Evolutionary conservation across 2,797 vertebrate genomes (phyloP), one percentile per base, ranked within the genome.

Genomic region (Rhinatrema bivittatum): DNA sequence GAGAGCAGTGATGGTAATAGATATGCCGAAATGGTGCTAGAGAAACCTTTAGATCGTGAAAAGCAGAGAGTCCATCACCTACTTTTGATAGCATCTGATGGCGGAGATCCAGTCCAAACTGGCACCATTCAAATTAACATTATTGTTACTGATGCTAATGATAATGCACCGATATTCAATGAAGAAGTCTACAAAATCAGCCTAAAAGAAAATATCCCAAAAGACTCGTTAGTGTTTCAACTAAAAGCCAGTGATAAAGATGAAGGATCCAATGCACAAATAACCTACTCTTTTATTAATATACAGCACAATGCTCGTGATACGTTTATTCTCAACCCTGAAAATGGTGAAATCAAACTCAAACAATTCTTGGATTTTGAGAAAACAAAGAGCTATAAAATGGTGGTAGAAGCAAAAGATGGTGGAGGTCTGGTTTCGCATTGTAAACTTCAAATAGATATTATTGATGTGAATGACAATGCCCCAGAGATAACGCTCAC

Each of bases 381-480:
- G 29, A 32, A 28, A 10, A 24, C 19, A 12, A 36, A 31, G 11
- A 26, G 42, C 14, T 75, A 70, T 51, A 74, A 81, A 38, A 39
- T 85, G 1, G 58, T 80, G 10, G 28, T 84, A 2, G 46, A 79
- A 34, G 81, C 81, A 2, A 68, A 53, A 11, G 79, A 86, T 38
- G 72, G 62, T 21, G 75, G 80, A 2, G 74, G 76, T 42, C 55
- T 32, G 21, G 42, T 10, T 10, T 18, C 36, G 41, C 68, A 76
- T 2, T 55, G 70, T 14, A 82, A 79, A 16, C 68, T 86, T 6
- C 9, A 68, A 1, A 66, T 88, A 23, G 72, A 85, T 2, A 50
- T 87, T 5, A 46, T 33, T 1, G 81, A 85, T 15, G 36, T 75
- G 12, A 85, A 88, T 68, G 84, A 86, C 10, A 85, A 86, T 28